Evolutionary conservation across 2,797 vertebrate genomes (phyloP).

Genomic region (Acrossocheilus wenchowensis): DNA sequence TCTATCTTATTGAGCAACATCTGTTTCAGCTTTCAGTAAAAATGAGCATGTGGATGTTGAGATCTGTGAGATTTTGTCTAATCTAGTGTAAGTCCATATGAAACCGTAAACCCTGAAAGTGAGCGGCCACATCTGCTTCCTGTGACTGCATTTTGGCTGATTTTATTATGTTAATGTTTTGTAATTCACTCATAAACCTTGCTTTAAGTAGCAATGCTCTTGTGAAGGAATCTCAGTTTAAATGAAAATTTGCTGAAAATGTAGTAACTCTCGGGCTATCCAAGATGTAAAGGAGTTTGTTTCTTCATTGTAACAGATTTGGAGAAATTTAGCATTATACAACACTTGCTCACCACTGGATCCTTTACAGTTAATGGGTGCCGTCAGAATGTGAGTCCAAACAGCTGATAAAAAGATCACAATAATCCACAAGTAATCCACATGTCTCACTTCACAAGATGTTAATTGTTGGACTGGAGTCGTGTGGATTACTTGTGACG

Average conservation of each 20-base stretch:
- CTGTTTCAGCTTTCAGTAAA: conserved; percentile 25
- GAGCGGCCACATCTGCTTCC: background rate
- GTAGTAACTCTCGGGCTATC: background rate
- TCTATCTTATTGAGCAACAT: background rate
- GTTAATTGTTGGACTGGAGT: background rate
- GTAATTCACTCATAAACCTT: background rate
- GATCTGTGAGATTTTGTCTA: background rate
- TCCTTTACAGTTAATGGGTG: background rate
- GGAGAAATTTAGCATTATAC: too few species aligned
- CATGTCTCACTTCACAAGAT: background rate
- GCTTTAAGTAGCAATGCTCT: background rate
- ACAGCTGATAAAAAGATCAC: background rate
- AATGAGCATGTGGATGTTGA: background rate
- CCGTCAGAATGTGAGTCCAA: background rate
- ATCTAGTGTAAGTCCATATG: background rate
- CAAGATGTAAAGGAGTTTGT: background rate
- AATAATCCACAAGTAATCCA: background rate
- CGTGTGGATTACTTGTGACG: background rate
- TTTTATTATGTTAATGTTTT: background rate
- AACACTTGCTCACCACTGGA: too few species aligned
- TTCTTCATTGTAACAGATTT: background rate
- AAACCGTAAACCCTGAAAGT: background rate
- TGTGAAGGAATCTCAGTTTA: background rate
- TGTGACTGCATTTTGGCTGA: background rate
- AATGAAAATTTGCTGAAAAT: background rate